Conservation (phyloP, 2,113 vertebrate species). For the Tychaedon coryphoeus region DNA sequence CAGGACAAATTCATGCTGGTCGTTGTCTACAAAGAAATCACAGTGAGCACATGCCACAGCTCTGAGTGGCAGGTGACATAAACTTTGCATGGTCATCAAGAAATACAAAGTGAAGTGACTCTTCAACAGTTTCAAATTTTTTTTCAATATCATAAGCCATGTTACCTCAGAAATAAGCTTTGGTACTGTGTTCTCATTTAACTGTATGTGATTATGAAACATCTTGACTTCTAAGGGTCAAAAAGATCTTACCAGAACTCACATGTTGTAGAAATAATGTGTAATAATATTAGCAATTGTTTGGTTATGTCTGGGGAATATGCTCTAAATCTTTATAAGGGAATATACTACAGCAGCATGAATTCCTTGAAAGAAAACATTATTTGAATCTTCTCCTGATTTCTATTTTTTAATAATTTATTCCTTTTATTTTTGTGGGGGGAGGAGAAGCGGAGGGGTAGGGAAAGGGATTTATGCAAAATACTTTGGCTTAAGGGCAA, state of each 20-base stretch:
- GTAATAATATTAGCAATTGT: neutral
- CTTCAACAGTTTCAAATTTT: neutral
- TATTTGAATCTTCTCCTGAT: neutral
- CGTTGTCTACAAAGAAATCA: neutral
- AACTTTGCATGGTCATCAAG: neutral
- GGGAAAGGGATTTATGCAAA: neutral
- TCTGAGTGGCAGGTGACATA: neutral
- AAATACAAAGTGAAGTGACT: neutral
- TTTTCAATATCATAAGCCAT: neutral
- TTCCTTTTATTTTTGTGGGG: neutral
- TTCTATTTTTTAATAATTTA: neutral
- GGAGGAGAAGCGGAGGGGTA: accelerated
- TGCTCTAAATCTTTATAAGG: neutral
- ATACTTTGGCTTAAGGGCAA: neutral
- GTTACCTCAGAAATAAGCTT: neutral
- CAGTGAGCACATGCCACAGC: neutral
- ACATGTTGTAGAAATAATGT: neutral
- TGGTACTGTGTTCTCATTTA: neutral
- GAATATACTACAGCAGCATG: neutral
- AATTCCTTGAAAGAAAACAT: neutral
- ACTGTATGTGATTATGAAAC: neutral
- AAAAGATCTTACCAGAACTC: neutral
- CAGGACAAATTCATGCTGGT: neutral
- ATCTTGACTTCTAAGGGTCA: neutral
- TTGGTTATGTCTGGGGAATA: neutral